Percentiles rank a stretch among this genome's conserved stretches.
These are phyloP conservation scores for Euura saliciscinereae DNA, from an alignment of 1,140 invertebrate genomes.

Conservation along the genomic window DNA sequence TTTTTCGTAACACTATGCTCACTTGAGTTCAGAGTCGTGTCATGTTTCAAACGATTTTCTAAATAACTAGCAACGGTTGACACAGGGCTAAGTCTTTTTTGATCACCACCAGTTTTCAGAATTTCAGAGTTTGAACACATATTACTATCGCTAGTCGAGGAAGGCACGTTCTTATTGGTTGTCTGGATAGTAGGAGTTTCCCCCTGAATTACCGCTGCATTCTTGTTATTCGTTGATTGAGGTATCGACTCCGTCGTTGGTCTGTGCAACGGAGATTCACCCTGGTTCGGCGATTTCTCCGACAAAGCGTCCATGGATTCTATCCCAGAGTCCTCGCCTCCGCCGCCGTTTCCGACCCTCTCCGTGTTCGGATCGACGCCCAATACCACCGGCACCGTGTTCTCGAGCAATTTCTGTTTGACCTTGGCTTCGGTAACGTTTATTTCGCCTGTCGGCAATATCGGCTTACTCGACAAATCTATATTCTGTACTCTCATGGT, in stretches of 20 bases:
- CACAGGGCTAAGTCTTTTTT: conserved; percentile 42
- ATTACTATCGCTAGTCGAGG: conserved; percentile 58
- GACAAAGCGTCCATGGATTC: conserved; percentile 92
- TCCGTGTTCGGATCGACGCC: conserved; percentile 43
- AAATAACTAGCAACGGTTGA: conserved; percentile 40
- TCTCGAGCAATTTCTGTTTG: conserved; percentile 66
- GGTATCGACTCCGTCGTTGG: conserved; percentile 44
- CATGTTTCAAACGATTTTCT: conserved; percentile 41
- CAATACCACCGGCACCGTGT: conserved; percentile 47
- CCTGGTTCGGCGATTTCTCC: conserved; percentile 90
- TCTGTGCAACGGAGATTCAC: conserved; percentile 63
- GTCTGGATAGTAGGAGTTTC: conserved; percentile 38
- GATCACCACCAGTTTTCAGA: conserved; percentile 43
- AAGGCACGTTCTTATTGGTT: conserved; percentile 60
- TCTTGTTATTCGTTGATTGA: conserved; percentile 23
- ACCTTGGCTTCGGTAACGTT: conserved; percentile 66
- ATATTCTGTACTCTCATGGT: conserved; percentile 28
- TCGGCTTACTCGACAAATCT: conserved; percentile 37
- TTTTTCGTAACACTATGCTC: conserved; percentile 24
- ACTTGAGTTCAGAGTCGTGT: conserved; percentile 35
- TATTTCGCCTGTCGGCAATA: conserved; percentile 54
- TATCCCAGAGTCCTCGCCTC: conserved; percentile 88
- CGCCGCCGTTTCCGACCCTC: conserved; percentile 51
- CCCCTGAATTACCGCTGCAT: conserved; percentile 16
- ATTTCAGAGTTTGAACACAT: conserved; percentile 59